Evolutionary conservation across 2,113 vertebrate species (phyloP).

Genomic region (Bubalus kerabau): DNA sequence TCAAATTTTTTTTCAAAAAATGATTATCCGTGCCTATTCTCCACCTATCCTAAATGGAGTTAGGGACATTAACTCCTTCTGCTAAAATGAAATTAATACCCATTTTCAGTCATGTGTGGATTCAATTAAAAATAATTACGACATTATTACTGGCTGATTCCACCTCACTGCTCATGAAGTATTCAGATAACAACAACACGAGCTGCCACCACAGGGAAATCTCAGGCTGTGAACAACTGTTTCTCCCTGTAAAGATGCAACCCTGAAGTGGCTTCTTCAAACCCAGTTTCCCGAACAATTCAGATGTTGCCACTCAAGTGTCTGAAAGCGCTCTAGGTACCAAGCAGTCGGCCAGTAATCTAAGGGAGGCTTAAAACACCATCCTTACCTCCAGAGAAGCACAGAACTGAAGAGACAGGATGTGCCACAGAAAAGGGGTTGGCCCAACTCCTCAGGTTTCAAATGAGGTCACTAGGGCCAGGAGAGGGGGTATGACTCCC

Average conservation of each 20-base stretch:
- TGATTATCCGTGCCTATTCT: not conserved
- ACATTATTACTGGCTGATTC: conserved; percentile 45
- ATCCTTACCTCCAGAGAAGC: not conserved
- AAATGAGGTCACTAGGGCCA: not conserved
- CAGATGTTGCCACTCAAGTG: not conserved
- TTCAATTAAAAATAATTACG: conserved; percentile 54
- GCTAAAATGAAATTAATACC: conserved; percentile 50
- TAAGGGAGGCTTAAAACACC: not conserved
- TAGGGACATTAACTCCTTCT: not conserved
- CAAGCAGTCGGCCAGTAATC: not conserved
- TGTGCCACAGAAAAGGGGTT: not conserved
- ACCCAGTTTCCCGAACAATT: not conserved
- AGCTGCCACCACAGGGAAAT: not conserved
- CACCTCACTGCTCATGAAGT: conserved; percentile 8
- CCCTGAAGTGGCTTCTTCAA: not conserved
- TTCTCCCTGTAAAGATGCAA: not conserved
- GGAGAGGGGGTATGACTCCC: not conserved
- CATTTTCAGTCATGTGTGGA: conserved; percentile 40
- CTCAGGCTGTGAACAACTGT: not conserved
- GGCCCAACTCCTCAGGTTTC: not conserved
- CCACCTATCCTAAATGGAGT: not conserved
- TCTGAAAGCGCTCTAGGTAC: not conserved
- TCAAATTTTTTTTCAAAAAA: not conserved
- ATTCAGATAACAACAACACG: not conserved
- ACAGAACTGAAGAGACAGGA: not conserved